Evolutionary conservation across 2,113 vertebrate genomes (phyloP).

Genomic region (Brachyhypopomus occidentalis): DNA sequence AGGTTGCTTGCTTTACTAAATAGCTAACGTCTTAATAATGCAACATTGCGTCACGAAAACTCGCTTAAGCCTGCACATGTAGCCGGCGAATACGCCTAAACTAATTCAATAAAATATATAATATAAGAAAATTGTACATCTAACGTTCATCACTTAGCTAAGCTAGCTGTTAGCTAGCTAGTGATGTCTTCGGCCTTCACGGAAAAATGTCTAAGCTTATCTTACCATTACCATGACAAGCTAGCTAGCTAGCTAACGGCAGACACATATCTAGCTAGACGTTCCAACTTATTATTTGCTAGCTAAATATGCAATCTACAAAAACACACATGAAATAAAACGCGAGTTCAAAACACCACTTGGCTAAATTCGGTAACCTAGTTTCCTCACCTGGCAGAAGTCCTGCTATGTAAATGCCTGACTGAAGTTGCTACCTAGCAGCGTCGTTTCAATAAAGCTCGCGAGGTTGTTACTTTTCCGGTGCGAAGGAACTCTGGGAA

Average conservation of each 20-base stretch:
- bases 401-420: not conserved
- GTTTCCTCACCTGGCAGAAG: conserved; percentile 29
- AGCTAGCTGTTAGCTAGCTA: not conserved
- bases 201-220: too few relatives aligned
- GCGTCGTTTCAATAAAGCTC: conserved; percentile 31
- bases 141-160: too few relatives aligned
- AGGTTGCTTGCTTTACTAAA: not conserved
- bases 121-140: too few relatives aligned
- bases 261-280: not conserved
- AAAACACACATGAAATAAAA: not conserved
- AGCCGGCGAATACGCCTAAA: too few relatives aligned
- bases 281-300: not conserved
- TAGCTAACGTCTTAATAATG: not conserved
- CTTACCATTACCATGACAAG: not conserved
- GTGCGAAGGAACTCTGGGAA: conserved; percentile 34
- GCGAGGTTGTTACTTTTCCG: conserved; percentile 5
- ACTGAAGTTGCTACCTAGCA: conserved; percentile 4
- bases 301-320: not conserved
- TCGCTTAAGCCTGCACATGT: too few relatives aligned
- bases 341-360: too few relatives aligned
- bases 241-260: not conserved
- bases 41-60: too few relatives aligned
- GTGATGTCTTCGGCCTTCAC: not conserved
- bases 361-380: too few relatives aligned
- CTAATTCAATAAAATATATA: too few relatives aligned